Base-by-base conservation (phyloP, 2,888 invertebrate genomes). In the Steromphala cineraria region DNA sequence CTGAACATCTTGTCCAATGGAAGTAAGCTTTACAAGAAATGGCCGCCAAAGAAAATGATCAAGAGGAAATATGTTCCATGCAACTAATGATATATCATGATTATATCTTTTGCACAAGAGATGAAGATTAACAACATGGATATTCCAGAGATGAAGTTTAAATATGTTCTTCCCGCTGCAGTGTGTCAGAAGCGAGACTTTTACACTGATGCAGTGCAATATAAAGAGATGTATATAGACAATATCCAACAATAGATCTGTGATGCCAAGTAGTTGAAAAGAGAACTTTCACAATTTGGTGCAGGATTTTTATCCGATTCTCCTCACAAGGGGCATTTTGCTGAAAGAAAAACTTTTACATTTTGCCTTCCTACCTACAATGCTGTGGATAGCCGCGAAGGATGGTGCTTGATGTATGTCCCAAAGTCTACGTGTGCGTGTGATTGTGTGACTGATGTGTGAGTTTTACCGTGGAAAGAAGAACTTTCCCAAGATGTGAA, bases 151-250 rank as follows among this genome's bases (percentile, higher is more conserved):
- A 46, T 46, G 13, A 21, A 24, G 67, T 28, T 36, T 8, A 21
- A n/a, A n/a, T 74, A 74, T 40, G 36, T 36, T 21, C n/a, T 31
- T 67, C 31, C 31, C 36, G 74, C 74, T 74, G 74, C 74, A 28
- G 46, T 10, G 74, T 74, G 74, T 74, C 74, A 46, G 74, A 74
- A 74, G 74, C 36, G 74, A 74, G 74, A 40, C 74, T 74, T 74
- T 74, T 74, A 74, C 74, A 74, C 74, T 17, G 19, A 19, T 21
- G 46, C 74, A 40, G 36, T 36, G 40, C 36, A 46, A 46, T 74
- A 40, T 31, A 21, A 13, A 15, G 36, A 31, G 13, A 36, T 28
- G 28, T 28, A 28, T 40, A 13, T 74, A 36, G 10, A 31, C 46
- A 4, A 40, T 15, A 36, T 31, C 46, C 8, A 8, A 56, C 56